These are phyloP conservation scores for Danio jaintianensis DNA, from an alignment of 2,797 vertebrate species.

Conservation along the genomic window DNA sequence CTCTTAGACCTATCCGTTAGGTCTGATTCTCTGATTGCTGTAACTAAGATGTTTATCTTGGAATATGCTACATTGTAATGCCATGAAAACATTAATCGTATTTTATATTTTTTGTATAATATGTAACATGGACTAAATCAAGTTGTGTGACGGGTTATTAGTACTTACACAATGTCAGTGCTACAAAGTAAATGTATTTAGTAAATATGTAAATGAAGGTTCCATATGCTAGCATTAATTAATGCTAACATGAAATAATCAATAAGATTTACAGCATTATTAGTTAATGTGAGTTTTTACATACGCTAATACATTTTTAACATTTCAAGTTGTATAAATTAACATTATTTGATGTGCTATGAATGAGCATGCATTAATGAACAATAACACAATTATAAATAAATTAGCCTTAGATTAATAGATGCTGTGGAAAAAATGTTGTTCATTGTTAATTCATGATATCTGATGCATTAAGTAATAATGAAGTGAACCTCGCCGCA, in stretches of 20 bases:
- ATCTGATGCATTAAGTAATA: background rate
- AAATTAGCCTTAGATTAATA: constrained; percentile 2
- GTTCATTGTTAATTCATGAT: background rate
- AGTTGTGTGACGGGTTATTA: too few species aligned
- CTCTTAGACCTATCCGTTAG: too few species aligned
- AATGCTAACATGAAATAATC: background rate
- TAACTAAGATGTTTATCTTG: too few species aligned
- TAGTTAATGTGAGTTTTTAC: background rate
- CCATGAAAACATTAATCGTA: too few species aligned
- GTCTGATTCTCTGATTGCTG: too few species aligned
- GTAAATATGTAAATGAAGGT: background rate
- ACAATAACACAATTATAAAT: background rate
- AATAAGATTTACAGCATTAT: background rate
- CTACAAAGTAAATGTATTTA: background rate
- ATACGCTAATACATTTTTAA: background rate
- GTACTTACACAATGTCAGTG: too few species aligned
- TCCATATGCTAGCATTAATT: background rate
- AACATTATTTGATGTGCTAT: background rate
- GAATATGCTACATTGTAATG: too few species aligned
- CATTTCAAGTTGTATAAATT: background rate
- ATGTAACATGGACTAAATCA: too few species aligned
- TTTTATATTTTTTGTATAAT: too few species aligned
- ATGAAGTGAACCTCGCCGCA: background rate
- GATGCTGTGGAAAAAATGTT: background rate
- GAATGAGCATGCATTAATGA: background rate